Conservation (phyloP, 2,113 vertebrate genomes). For the Pedetes capensis region DNA sequence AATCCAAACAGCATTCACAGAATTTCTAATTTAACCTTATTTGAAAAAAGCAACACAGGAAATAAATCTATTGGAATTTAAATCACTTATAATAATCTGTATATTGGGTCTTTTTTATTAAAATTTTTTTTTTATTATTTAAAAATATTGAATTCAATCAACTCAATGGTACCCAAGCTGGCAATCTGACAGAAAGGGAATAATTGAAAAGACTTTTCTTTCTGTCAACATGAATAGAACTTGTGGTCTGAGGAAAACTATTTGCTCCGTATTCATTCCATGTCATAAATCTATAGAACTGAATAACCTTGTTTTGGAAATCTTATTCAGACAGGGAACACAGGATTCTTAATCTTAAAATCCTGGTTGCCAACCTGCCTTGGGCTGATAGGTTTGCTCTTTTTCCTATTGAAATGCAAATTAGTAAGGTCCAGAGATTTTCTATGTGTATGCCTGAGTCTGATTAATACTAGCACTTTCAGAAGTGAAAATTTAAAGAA, state of each 20-base stretch:
- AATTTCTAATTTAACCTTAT: slow-evolving; percentile 48
- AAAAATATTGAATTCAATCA: slow-evolving; percentile 63
- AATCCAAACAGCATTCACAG: background rate
- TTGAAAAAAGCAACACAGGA: slow-evolving; percentile 27
- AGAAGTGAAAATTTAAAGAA: slow-evolving; percentile 1
- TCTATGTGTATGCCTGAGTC: background rate
- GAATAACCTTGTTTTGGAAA: slow-evolving; percentile 59
- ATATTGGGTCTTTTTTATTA: slow-evolving; percentile 14
- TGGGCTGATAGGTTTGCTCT: slow-evolving; percentile 29
- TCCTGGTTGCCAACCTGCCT: slow-evolving; percentile 13
- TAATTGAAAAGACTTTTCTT: slow-evolving; percentile 59
- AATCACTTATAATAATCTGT: slow-evolving; percentile 55
- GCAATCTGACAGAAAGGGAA: slow-evolving; percentile 47
- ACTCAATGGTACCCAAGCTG: slow-evolving; percentile 19
- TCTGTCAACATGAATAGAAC: slow-evolving; percentile 62
- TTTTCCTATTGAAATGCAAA: slow-evolving; percentile 31
- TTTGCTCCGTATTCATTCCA: slow-evolving; percentile 31
- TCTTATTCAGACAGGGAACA: slow-evolving; percentile 28
- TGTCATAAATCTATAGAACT: slow-evolving; percentile 61
- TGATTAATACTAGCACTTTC: background rate
- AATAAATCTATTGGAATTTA: slow-evolving; percentile 41
- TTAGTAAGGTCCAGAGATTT: background rate
- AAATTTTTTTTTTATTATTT: slow-evolving; percentile 49
- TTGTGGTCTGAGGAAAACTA: slow-evolving; percentile 40
- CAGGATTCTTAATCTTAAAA: slow-evolving; percentile 55